These are phyloP conservation scores for Automeris io DNA, from an alignment of 2,888 invertebrate species.

Conservation along the genomic window DNA sequence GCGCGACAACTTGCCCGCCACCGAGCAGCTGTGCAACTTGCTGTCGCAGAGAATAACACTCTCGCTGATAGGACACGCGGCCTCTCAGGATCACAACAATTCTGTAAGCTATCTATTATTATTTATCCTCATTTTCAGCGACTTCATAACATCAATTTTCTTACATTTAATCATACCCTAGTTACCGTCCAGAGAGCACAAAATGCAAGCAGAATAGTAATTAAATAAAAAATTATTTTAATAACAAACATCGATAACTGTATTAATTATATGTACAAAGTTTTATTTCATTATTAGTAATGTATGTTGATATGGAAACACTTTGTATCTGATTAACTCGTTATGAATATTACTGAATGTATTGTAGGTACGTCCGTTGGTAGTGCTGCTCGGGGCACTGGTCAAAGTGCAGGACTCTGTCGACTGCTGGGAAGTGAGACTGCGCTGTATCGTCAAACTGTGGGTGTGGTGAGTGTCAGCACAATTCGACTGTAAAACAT, in stretches of 20 bases:
- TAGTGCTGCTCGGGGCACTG: slow-evolving; percentile 89
- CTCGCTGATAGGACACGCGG: slow-evolving; percentile 85
- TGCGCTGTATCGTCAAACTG: slow-evolving; percentile 91
- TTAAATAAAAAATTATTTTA: too few relatives aligned
- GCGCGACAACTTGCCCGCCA: slow-evolving; percentile 88
- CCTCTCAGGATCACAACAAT: slow-evolving; percentile 75
- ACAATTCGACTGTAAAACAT: not conserved
- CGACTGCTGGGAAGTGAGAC: slow-evolving; percentile 95
- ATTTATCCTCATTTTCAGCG: too few relatives aligned
- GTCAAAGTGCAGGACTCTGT: slow-evolving; percentile 91
- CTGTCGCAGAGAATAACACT: slow-evolving; percentile 91
- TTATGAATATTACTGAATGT: not conserved
- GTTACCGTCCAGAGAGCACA: too few relatives aligned
- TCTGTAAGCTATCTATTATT: slow-evolving; percentile 56
- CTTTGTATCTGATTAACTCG: too few relatives aligned
- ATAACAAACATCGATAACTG: too few relatives aligned
- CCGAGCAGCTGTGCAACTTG: slow-evolving; percentile 88
- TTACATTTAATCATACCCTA: too few relatives aligned
- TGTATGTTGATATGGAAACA: too few relatives aligned
- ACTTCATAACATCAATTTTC: too few relatives aligned
- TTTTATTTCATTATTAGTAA: too few relatives aligned
- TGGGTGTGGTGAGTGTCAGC: slow-evolving; percentile 77
- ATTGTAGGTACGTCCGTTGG: slow-evolving; percentile 87
- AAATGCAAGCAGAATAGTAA: too few relatives aligned
- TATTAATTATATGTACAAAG: too few relatives aligned